These are phyloP conservation scores for Meloidogyne chitwoodi DNA, from an alignment of 1,140 invertebrate species.

Conservation along the genomic window DNA sequence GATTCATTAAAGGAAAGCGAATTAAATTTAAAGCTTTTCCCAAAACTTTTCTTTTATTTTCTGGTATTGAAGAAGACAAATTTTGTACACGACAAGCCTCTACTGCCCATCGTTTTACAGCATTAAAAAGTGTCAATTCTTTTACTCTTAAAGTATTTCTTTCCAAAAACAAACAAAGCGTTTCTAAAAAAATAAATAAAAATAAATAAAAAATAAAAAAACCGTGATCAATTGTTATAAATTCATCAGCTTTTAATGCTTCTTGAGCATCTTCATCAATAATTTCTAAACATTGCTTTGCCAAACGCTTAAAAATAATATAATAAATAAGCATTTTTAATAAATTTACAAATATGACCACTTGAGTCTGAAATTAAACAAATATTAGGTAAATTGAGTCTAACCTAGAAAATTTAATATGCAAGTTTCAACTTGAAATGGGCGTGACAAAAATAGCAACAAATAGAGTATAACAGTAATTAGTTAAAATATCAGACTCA, in stretches of 20 bases:
- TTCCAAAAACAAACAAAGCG: conserved; percentile 74
- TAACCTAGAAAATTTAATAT: no score
- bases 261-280: conserved; percentile 81
- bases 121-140: conserved; percentile 65
- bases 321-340: no score
- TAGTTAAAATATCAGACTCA: no score
- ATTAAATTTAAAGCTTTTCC: conserved; percentile 70
- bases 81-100: conserved; percentile 72
- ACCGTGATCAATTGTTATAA: conserved; percentile 80
- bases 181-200: no score
- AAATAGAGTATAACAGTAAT: no score
- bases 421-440: no score
- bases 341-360: conserved; percentile 1
- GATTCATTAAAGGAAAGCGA: conserved; percentile 79
- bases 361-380: no score
- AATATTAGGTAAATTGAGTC: no score
- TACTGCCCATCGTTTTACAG: conserved; percentile 71
- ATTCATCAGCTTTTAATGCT: conserved; percentile 75
- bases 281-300: conserved; percentile 74
- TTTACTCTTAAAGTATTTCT: conserved; percentile 76
- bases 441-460: no score
- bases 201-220: no score
- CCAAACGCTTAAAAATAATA: conserved; percentile 61
- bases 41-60: conserved; percentile 71
- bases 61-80: conserved; percentile 68